Evolutionary conservation across 1,140 invertebrate species (phyloP).

Genomic region (Artemia franciscana): DNA sequence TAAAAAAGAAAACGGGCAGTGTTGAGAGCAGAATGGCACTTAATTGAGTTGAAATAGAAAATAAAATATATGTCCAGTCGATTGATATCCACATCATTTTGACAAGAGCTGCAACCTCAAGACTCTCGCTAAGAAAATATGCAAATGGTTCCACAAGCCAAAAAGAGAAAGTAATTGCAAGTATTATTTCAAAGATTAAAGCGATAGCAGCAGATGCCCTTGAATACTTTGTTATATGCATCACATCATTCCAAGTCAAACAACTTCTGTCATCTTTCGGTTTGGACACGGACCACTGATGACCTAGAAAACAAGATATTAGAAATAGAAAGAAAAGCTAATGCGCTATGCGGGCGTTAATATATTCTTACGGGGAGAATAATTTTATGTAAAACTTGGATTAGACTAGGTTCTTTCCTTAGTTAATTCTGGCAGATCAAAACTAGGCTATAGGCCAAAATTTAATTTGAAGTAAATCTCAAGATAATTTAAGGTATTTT

Average conservation of each 20-base stretch:
- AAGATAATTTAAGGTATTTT: no score
- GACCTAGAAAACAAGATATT: no score
- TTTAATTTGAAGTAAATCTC: no score
- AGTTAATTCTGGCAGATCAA: no score
- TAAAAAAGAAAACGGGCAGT: background rate
- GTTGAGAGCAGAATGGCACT: background rate
- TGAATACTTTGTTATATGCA: background rate
- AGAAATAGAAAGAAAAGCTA: no score
- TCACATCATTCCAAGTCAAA: background rate
- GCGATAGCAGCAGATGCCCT: background rate
- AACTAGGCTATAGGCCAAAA: no score
- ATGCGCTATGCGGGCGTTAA: no score
- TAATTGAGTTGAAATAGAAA: background rate
- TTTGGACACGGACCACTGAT: no score
- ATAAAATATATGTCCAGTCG: constrained; percentile 6
- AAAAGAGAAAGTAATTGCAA: background rate
- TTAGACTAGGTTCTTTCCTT: no score
- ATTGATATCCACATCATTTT: constrained; percentile 2
- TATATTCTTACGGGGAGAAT: no score
- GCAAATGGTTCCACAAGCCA: constrained; percentile 5
- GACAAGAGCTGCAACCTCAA: background rate
- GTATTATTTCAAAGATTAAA: background rate
- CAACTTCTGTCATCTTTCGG: background rate
- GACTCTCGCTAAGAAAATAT: constrained; percentile 2
- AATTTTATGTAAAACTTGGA: no score